A percentile compares a stretch with the other conserved stretches of the same genome.
Conservation (phyloP, 1,140 invertebrate genomes). For the Brachionus manjavacas region DNA sequence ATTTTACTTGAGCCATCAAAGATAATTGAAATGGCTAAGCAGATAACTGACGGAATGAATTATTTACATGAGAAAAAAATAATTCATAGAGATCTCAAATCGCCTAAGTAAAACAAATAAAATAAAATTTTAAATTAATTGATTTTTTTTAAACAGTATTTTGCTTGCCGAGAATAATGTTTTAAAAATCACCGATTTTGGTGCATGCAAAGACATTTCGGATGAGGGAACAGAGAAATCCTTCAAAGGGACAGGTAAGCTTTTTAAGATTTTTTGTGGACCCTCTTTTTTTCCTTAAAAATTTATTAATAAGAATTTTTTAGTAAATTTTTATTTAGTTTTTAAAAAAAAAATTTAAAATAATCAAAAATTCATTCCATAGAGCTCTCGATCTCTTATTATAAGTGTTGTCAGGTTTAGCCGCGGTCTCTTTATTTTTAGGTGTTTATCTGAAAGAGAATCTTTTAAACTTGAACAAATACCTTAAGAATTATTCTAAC, state of each 20-base stretch:
- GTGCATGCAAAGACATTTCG: slow-evolving; percentile 84
- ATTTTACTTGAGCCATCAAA: background rate
- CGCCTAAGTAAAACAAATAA: slow-evolving; percentile 67
- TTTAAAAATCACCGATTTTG: slow-evolving; percentile 96
- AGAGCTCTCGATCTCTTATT: too few species aligned
- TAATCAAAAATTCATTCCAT: too few species aligned
- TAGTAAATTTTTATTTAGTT: too few species aligned
- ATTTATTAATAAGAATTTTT: too few species aligned
- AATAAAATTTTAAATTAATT: background rate
- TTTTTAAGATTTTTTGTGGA: too few species aligned
- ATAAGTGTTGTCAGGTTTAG: too few species aligned
- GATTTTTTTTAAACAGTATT: slow-evolving; percentile 65
- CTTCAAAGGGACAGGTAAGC: slow-evolving; percentile 66
- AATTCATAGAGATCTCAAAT: slow-evolving; percentile 89
- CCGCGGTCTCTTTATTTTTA: too few species aligned
- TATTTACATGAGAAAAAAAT: slow-evolving; percentile 90
- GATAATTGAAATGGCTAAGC: slow-evolving; percentile 60
- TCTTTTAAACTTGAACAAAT: too few species aligned
- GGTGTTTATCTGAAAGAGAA: too few species aligned
- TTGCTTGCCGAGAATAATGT: slow-evolving; percentile 81
- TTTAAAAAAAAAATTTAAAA: too few species aligned
- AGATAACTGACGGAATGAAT: slow-evolving; percentile 75
- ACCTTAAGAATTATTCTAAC: too few species aligned
- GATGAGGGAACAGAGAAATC: slow-evolving; percentile 91
- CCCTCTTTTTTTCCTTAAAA: too few species aligned